Evolutionary conservation across 2,888 invertebrate genomes (phyloP).

Genomic region (Rhyacophila evoluta): DNA sequence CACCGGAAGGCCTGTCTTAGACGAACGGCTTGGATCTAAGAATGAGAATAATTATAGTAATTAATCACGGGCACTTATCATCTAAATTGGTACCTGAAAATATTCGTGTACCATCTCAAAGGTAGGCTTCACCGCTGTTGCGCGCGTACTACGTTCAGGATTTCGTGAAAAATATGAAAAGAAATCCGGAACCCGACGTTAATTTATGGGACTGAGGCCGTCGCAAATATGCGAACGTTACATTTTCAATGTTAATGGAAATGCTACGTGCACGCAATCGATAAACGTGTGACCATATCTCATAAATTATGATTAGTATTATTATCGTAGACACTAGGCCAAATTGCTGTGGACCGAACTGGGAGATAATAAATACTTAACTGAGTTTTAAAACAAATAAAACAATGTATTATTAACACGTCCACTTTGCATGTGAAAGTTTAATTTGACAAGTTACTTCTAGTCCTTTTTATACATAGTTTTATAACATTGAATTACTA

Average conservation of each 20-base stretch:
- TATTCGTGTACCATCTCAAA: background rate
- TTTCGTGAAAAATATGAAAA: conserved; percentile 34
- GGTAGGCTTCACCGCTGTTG: background rate
- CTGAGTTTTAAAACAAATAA: too few relatives aligned
- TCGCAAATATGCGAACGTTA: conserved; percentile 19
- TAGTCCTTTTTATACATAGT: too few relatives aligned
- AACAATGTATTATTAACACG: too few relatives aligned
- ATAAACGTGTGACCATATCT: conserved; percentile 17
- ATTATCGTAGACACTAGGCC: background rate
- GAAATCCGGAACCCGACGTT: conserved; percentile 27
- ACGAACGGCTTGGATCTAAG: too few relatives aligned
- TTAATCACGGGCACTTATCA: too few relatives aligned
- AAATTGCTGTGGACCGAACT: background rate
- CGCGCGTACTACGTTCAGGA: background rate
- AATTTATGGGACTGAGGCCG: conserved; percentile 9
- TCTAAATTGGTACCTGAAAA: too few relatives aligned
- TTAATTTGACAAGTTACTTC: too few relatives aligned
- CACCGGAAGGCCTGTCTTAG: too few relatives aligned
- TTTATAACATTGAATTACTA: too few relatives aligned
- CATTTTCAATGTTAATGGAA: conserved; percentile 22
- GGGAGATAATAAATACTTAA: too few relatives aligned
- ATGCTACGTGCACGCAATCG: background rate
- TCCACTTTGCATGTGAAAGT: too few relatives aligned
- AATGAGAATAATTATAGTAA: too few relatives aligned
- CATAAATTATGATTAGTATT: conserved; percentile 3